A percentile compares a stretch with the other conserved stretches of the same genome.
phyloP scores from a whole-genome alignment of 2,797 vertebrate genomes.

The Morus bassanus region DNA sequence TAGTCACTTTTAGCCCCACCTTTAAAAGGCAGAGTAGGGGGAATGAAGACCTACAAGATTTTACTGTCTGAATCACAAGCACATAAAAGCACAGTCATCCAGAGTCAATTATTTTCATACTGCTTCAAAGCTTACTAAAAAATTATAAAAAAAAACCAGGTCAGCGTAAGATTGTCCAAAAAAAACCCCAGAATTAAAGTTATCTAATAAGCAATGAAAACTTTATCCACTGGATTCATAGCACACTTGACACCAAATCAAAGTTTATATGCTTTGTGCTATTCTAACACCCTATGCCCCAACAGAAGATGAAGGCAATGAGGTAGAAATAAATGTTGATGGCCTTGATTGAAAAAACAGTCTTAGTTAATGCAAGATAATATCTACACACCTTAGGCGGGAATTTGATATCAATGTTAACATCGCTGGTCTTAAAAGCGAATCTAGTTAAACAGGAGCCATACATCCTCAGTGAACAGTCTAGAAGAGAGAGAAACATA shows the following conservation, averaged over 20 bases:
- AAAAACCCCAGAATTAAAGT: not conserved
- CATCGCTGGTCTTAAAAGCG: conserved; percentile 93
- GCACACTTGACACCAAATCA: not conserved
- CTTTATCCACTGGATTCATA: not conserved
- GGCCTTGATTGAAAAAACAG: not conserved
- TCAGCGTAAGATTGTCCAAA: not conserved
- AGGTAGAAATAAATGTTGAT: not conserved
- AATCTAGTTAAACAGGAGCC: conserved; percentile 94
- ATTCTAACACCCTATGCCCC: not conserved
- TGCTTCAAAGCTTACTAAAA: not conserved
- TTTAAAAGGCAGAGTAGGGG: not conserved
- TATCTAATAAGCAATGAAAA: not conserved
- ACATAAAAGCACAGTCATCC: not conserved
- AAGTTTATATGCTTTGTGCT: not conserved
- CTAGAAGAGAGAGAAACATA: conserved; percentile 76
- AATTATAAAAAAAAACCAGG: not conserved
- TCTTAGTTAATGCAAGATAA: not conserved
- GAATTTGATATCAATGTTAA: conserved; percentile 94
- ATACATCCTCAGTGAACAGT: conserved; percentile 91
- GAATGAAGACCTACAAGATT: not conserved
- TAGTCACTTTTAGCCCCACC: not conserved
- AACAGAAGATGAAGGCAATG: not conserved
- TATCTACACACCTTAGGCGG: conserved; percentile 85
- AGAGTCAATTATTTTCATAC: not conserved
- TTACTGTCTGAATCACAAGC: not conserved